Base-by-base conservation (phyloP, 2,888 invertebrate genomes). In the Saturnia japonica region DNA sequence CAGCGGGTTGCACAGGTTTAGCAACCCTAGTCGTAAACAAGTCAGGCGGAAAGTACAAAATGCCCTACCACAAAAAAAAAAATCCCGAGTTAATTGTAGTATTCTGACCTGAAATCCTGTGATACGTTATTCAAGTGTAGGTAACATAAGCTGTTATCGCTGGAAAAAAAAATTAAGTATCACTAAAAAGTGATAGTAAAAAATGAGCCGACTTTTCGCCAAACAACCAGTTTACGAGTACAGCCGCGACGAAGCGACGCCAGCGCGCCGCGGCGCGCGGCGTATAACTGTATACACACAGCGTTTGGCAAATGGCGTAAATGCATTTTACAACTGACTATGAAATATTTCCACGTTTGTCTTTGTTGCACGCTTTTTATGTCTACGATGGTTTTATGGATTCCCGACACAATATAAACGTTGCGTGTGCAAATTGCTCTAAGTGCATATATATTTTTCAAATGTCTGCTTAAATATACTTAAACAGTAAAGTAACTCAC, bases 161-260 rank as follows among this genome's bases (percentile, higher is more conserved):
- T 11, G 1, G 11, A 57, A 57, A 60, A 60, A 12, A 57, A 57
- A 12, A 12, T 60, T 25, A 12, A 60, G 57, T 28, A 14, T 2
- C 57, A 60, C 14, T 60, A 60, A 60, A 60, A 60, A 2, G 25
- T 25, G 57, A 60, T 16, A 60, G 14, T 60, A 60, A 60, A 60
- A 60, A 28, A 60, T 60, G 57, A 60, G 57, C 40, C 68, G 81
- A 73, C 76, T 71, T 75, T 72, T 77, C 75, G 71, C 70, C 34
- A 19, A 75, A n/a, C 60, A 68, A 71, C 74, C 69, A 67, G 72
- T 81, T 81, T 81, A 81, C 77, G 81, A 80, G 76, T 76, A 68
- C 43, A 54, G 71, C 76, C 72, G 78, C 72, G 69, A 77, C 77
- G 75, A 72, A 74, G 70, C 74, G 73, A 71, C 73, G 71, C 54